Evolutionary conservation across 2,797 vertebrate species (phyloP), one percentile per base, ranked within the genome.

Genomic region (Coranthus polyacanthus): DNA sequence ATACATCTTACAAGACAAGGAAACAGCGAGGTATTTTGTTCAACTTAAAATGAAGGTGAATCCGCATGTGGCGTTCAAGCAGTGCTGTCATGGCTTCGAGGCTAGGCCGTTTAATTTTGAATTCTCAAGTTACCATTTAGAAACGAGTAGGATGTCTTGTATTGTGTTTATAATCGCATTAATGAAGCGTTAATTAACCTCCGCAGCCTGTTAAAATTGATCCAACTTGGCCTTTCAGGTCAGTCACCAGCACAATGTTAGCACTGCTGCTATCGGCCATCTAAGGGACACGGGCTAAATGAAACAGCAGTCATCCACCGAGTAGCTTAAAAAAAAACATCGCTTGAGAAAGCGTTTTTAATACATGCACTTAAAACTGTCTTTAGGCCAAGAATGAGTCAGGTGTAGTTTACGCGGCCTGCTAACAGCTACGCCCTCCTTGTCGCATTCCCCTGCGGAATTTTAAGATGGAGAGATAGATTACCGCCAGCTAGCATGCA

Each of bases 371-470:
- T 18, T 8, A 24, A 50, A 44, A 16, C 38, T 3, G 9, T 17
- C 26, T 2, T n/a, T 6, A 2, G 47, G 64, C 38, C 29, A 7
- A 8, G 20, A 24, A 51, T 18, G 47, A 53, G 16, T 1, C 6
- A 53, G 36, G 20, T 38, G 57, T 13, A 4, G 12, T 24, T 39
- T 16, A 11, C 20, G 39, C 37, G 67, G 68, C 72, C 72, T 59
- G 82, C 81, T 68, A 86, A 22, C 83, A 90, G 80, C 79, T 82
- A 75, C 93, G 92, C 92, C 92, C 91, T 91, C 88, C 83, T 84
- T 79, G 85, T 87, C 86, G 82, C 92, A 86, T 90, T 90, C 84
- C 88, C 88, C 76, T 83, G 90, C 82, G 82, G 89, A 84, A 82
- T 89, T 86, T 89, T 85, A 92, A 89, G 84, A 91, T 89, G 86